Conservation (phyloP, 2,113 vertebrate species). For the Perognathus longimembris region DNA sequence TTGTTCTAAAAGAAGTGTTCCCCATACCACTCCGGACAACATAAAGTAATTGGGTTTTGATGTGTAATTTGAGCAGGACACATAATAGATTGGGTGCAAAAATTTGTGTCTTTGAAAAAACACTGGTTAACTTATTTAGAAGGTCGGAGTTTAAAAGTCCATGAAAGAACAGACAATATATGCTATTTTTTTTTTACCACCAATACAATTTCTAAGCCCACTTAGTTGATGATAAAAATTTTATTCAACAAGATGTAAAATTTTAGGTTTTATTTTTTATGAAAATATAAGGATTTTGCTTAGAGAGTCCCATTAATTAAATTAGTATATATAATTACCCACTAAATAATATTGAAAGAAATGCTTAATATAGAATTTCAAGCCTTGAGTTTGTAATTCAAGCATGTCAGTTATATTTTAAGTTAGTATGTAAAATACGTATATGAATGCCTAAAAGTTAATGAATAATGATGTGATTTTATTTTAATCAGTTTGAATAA, state of each 20-base stretch:
- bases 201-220: background rate
- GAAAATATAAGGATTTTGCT: background rate
- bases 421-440: background rate
- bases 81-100: background rate
- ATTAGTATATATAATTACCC: background rate
- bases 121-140: background rate
- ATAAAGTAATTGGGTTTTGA: background rate
- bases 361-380: background rate
- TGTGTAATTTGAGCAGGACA: background rate
- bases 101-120: background rate
- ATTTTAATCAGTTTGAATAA: background rate
- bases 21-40: background rate
- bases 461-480: background rate
- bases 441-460: background rate
- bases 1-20: background rate
- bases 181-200: background rate
- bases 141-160: background rate
- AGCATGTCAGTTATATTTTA: background rate
- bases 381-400: background rate
- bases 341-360: slow-evolving; percentile 8
- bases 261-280: background rate
- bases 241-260: background rate
- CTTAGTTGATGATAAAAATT: background rate
- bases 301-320: background rate
- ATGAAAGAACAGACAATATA: background rate